These are phyloP conservation scores for Pseudomyrmex gracilis DNA, from an alignment of 1,140 invertebrate species.

Conservation along the genomic window DNA sequence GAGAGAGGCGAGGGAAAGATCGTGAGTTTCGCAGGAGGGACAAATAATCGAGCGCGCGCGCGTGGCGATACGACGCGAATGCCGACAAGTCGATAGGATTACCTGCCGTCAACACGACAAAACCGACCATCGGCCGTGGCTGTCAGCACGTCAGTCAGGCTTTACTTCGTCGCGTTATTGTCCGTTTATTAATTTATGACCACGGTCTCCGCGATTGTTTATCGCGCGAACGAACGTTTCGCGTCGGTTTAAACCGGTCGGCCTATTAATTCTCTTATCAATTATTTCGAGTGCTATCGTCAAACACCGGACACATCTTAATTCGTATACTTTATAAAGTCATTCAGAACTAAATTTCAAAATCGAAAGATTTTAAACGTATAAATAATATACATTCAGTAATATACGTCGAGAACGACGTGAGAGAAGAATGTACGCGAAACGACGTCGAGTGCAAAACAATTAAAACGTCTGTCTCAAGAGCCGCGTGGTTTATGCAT, in stretches of 20 bases:
- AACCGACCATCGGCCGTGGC: constrained; percentile 56
- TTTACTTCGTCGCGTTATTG: constrained; percentile 61
- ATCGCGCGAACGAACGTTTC: constrained; percentile 32
- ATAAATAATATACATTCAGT: not conserved
- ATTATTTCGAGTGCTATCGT: constrained; percentile 43
- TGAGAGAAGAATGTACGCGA: not conserved
- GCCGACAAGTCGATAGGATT: constrained; percentile 58
- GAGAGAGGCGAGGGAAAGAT: constrained; percentile 5
- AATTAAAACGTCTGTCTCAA: not conserved
- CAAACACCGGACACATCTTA: not conserved
- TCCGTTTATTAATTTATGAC: constrained; percentile 67
- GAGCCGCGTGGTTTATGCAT: not conserved
- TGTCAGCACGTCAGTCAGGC: constrained; percentile 61
- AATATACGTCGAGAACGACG: not conserved
- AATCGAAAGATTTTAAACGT: not conserved
- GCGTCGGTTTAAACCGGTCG: constrained; percentile 9
- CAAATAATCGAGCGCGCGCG: constrained; percentile 52
- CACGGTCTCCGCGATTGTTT: constrained; percentile 50
- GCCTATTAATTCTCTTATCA: constrained; percentile 35
- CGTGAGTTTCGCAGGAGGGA: constrained; percentile 36
- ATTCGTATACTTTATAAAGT: too few relatives aligned
- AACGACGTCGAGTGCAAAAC: not conserved
- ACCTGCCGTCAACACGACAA: constrained; percentile 54
- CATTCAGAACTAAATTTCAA: too few relatives aligned
- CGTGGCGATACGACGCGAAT: constrained; percentile 22